These are phyloP conservation scores for Strix uralensis DNA, from an alignment of 2,113 vertebrate species.

Conservation along the genomic window DNA sequence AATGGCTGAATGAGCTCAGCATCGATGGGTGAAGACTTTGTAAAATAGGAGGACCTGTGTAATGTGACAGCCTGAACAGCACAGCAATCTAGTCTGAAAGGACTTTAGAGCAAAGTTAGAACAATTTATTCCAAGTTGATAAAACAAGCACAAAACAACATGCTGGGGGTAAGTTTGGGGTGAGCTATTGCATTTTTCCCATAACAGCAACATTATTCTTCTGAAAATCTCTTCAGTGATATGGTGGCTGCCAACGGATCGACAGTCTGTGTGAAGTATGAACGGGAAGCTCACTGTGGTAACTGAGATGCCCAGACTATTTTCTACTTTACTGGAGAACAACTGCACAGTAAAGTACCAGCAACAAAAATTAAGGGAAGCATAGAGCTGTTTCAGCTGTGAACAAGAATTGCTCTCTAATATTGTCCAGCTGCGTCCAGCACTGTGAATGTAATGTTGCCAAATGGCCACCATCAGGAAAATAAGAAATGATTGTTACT, in stretches of 20 bases:
- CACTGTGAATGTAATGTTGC: background rate
- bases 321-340: background rate
- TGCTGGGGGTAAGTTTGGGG: background rate
- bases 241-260: background rate
- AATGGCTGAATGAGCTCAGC: background rate
- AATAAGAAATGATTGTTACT: background rate
- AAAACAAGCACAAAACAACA: background rate
- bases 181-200: background rate
- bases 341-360: background rate
- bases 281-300: background rate
- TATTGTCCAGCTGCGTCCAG: background rate
- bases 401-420: background rate
- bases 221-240: background rate
- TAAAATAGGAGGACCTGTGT: background rate
- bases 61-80: background rate
- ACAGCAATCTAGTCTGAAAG: background rate
- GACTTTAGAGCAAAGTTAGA: background rate
- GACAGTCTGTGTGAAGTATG: background rate
- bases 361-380: background rate
- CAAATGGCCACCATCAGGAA: background rate
- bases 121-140: background rate
- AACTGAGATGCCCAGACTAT: background rate
- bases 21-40: accelerated
- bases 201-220: background rate
- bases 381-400: background rate